phyloP scores from a whole-genome alignment of 2,888 invertebrate species.

The Scaptodrosophila latifasciaeformis region DNA sequence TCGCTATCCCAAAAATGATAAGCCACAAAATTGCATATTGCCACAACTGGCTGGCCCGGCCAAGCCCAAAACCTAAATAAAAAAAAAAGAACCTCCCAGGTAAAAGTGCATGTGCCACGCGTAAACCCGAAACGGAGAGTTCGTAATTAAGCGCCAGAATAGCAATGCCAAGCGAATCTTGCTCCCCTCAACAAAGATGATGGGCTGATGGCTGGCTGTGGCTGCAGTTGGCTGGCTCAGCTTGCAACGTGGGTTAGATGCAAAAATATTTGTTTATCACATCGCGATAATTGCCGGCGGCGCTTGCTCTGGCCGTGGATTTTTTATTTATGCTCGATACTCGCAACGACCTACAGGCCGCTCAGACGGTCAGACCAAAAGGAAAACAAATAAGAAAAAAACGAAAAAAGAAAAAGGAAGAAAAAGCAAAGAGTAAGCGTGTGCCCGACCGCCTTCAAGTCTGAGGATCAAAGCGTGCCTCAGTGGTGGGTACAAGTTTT shows the following conservation, averaged over 20 bases:
- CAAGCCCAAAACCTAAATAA: slow-evolving; percentile 37
- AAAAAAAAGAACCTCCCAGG: slow-evolving; percentile 26
- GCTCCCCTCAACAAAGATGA: too few species aligned
- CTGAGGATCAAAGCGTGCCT: slow-evolving; percentile 63
- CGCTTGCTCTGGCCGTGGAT: slow-evolving; percentile 43
- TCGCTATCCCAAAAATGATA: slow-evolving; percentile 55
- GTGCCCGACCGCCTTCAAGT: slow-evolving; percentile 51
- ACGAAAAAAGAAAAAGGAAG: slow-evolving; percentile 19
- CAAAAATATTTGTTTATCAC: slow-evolving; percentile 68
- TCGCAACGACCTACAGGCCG: slow-evolving; percentile 11
- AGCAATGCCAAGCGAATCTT: slow-evolving; percentile 31
- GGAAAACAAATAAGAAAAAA: too few species aligned
- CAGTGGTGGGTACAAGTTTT: slow-evolving; percentile 58
- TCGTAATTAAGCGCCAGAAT: slow-evolving; percentile 67
- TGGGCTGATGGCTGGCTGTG: too few species aligned
- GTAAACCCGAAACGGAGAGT: slow-evolving; percentile 41
- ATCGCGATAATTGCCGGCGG: slow-evolving; percentile 66
- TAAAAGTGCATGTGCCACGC: slow-evolving; percentile 58
- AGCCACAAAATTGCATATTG: slow-evolving; percentile 64
- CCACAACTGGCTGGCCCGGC: slow-evolving; percentile 37
- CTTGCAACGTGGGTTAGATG: slow-evolving; percentile 54
- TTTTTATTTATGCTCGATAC: slow-evolving; percentile 27
- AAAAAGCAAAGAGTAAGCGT: slow-evolving; percentile 41
- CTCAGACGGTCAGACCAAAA: slow-evolving; percentile 24
- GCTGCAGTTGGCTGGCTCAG: slow-evolving; percentile 12